These are phyloP conservation scores for Chrysocyon brachyurus DNA, from an alignment of 2,797 vertebrate genomes.

Conservation along the genomic window DNA sequence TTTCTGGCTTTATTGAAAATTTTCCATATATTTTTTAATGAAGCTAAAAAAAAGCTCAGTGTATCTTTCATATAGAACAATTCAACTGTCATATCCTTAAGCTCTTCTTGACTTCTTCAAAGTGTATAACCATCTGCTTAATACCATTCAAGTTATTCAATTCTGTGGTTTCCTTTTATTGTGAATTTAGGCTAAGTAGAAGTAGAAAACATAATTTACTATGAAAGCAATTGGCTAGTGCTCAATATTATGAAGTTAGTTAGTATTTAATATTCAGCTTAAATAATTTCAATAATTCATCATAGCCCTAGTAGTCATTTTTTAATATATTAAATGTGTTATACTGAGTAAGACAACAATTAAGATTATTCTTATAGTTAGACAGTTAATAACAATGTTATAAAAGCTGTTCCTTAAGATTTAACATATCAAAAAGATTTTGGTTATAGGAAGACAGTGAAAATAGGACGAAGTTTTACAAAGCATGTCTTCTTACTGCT, in stretches of 20 bases:
- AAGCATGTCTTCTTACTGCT: constrained; percentile 54
- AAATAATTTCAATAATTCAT: constrained; percentile 69
- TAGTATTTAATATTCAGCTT: constrained; percentile 49
- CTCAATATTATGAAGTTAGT: constrained; percentile 59
- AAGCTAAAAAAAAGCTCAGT: constrained; percentile 66
- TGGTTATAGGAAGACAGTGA: constrained; percentile 60
- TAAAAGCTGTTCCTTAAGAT: constrained; percentile 65
- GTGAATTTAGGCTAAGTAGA: constrained; percentile 63
- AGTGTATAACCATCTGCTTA: constrained; percentile 60
- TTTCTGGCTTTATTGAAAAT: constrained; percentile 70
- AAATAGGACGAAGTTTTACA: constrained; percentile 60
- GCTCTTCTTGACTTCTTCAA: constrained; percentile 55
- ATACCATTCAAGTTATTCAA: constrained; percentile 42
- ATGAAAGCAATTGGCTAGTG: constrained; percentile 38
- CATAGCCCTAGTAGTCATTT: constrained; percentile 39
- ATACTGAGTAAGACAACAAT: constrained; percentile 10
- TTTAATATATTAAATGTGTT: constrained; percentile 61
- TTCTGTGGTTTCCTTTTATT: constrained; percentile 65
- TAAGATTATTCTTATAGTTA: constrained; percentile 58
- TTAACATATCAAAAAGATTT: constrained; percentile 58
- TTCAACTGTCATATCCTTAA: constrained; percentile 64
- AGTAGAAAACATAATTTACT: constrained; percentile 59
- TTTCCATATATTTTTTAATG: constrained; percentile 59
- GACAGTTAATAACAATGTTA: neutral
- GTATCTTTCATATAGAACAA: constrained; percentile 61